phyloP scores from a whole-genome alignment of 2,113 vertebrate species.

The Tychaedon coryphoeus region DNA sequence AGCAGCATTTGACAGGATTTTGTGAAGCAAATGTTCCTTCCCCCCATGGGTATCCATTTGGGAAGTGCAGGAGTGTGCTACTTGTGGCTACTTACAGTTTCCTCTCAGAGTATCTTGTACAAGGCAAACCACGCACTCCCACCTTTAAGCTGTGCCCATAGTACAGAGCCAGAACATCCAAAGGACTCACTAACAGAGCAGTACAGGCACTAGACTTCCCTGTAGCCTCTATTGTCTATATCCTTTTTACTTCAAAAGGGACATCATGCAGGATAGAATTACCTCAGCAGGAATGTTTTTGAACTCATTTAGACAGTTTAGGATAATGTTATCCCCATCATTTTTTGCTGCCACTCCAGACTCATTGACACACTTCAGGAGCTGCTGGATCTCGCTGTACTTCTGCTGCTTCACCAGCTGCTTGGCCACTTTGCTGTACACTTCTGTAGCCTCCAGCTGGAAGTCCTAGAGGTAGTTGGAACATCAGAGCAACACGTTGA shows the following conservation, averaged over 20 bases:
- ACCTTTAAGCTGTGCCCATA: accelerated
- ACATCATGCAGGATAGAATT: neutral
- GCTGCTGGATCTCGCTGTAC: constrained; percentile 84
- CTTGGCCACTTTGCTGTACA: constrained; percentile 87
- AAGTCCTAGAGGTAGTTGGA: constrained; percentile 81
- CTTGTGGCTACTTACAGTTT: neutral
- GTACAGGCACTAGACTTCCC: neutral
- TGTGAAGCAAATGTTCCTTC: neutral
- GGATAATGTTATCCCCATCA: constrained; percentile 89
- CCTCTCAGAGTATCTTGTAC: neutral
- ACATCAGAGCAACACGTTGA: neutral
- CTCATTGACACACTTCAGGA: constrained; percentile 94
- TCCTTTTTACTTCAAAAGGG: neutral
- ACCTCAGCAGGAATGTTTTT: constrained; percentile 86
- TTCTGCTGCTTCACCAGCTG: constrained; percentile 83
- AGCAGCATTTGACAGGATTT: neutral
- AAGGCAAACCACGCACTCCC: neutral
- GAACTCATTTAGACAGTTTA: constrained; percentile 85
- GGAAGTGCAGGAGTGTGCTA: neutral
- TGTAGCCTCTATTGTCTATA: neutral
- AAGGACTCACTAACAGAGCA: neutral
- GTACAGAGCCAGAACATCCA: neutral
- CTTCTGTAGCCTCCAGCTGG: constrained; percentile 87
- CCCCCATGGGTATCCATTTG: neutral
- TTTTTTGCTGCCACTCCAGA: constrained; percentile 89